phyloP scores from a whole-genome alignment of 2,797 vertebrate species.

The Chanos chanos region DNA sequence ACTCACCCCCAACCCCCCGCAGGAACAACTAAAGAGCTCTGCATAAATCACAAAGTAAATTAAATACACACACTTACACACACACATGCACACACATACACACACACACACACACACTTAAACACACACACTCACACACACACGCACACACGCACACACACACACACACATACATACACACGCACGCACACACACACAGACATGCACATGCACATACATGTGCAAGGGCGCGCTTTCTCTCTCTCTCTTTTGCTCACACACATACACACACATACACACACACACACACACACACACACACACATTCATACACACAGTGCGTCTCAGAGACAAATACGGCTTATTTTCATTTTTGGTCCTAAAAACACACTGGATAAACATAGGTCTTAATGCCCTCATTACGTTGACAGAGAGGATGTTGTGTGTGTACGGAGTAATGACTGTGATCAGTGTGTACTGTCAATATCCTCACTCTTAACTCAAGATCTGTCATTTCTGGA shows the following conservation, averaged over 20 bases:
- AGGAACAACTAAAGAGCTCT: constrained; percentile 51
- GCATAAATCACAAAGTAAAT: constrained; percentile 66
- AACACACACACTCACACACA: not conserved
- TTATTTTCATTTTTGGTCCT: too few relatives aligned
- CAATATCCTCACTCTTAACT: too few relatives aligned
- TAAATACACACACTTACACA: not conserved
- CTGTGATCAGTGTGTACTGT: too few relatives aligned
- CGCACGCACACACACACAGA: not conserved
- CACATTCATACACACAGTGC: not conserved
- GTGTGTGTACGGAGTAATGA: too few relatives aligned
- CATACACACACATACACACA: not conserved
- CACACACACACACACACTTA: not conserved
- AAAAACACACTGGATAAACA: too few relatives aligned
- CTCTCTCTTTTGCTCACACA: too few relatives aligned
- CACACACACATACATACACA: not conserved
- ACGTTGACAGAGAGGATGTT: too few relatives aligned
- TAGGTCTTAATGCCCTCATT: too few relatives aligned
- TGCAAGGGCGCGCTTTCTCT: not conserved
- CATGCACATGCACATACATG: not conserved
- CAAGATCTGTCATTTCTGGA: too few relatives aligned
- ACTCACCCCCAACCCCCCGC: too few relatives aligned
- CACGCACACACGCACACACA: not conserved
- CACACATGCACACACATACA: not conserved
- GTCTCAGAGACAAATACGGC: too few relatives aligned
- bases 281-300: not conserved